Evolutionary conservation across 2,888 invertebrate genomes (phyloP).

Genomic region (Mayetiola destructor): DNA sequence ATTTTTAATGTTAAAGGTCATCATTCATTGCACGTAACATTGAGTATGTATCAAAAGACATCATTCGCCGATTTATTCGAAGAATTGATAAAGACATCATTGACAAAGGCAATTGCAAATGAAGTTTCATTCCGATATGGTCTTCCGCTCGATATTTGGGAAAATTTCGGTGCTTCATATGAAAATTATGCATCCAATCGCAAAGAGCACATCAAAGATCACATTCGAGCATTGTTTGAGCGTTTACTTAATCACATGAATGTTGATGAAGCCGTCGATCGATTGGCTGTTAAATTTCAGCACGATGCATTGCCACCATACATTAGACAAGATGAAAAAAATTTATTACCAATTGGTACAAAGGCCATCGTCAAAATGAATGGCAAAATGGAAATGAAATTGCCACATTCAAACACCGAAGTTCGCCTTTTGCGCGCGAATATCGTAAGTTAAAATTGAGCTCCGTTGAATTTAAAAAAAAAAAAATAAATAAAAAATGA

Average conservation of each 20-base stretch:
- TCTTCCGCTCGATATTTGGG: slow-evolving; percentile 63
- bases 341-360: too few species aligned
- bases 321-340: too few species aligned
- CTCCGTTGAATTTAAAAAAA: too few species aligned
- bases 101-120: slow-evolving; percentile 54
- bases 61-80: slow-evolving; percentile 82
- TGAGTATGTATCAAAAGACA: slow-evolving; percentile 73
- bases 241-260: slow-evolving; percentile 46
- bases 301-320: slow-evolving; percentile 85
- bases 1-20: too few species aligned
- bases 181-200: slow-evolving; percentile 37
- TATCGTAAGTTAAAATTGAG: too few species aligned
- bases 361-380: slow-evolving; percentile 51
- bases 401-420: slow-evolving; percentile 38
- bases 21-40: slow-evolving; percentile 88
- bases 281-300: slow-evolving; percentile 69
- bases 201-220: slow-evolving; percentile 38
- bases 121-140: slow-evolving; percentile 61
- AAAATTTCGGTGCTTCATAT: slow-evolving; percentile 57
- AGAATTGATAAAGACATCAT: slow-evolving; percentile 57
- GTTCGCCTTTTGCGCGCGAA: slow-evolving; percentile 44
- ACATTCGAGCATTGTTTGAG: slow-evolving; percentile 42
- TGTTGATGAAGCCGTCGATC: slow-evolving; percentile 67
- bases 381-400: slow-evolving; percentile 39
- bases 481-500: too few species aligned